Evolutionary conservation across 2,888 invertebrate genomes (phyloP).

Genomic region (Calliopum simillimum): DNA sequence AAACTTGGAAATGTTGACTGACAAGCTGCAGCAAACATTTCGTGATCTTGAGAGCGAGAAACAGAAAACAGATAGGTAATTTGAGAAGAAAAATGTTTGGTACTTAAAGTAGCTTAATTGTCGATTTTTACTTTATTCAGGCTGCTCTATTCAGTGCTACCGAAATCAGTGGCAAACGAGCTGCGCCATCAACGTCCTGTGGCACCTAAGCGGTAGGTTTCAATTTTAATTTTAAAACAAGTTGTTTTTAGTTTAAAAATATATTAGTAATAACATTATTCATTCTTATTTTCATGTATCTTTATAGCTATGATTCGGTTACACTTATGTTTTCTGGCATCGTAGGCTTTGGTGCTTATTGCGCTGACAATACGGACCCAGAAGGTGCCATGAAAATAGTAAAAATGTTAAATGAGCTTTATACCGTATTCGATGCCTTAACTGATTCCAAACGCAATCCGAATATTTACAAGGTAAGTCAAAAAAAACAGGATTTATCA

Average conservation of each 20-base stretch:
- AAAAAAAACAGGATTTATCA: too few relatives aligned
- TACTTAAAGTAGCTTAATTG: slow-evolving; percentile 45
- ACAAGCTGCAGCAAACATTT: slow-evolving; percentile 94
- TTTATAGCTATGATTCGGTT: slow-evolving; percentile 85
- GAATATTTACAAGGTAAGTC: slow-evolving; percentile 90
- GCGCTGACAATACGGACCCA: slow-evolving; percentile 90
- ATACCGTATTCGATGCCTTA: slow-evolving; percentile 93
- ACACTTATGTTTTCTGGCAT: slow-evolving; percentile 95
- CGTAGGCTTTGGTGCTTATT: slow-evolving; percentile 91
- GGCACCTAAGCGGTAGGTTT: slow-evolving; percentile 80
- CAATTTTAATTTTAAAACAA: not conserved
- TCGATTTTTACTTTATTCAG: slow-evolving; percentile 68
- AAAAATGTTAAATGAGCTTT: slow-evolving; percentile 90
- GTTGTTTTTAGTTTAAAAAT: not conserved
- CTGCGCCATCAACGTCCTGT: slow-evolving; percentile 92
- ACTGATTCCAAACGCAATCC: slow-evolving; percentile 93
- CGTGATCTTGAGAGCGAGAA: slow-evolving; percentile 94
- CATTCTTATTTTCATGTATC: not conserved
- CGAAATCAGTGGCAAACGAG: slow-evolving; percentile 94
- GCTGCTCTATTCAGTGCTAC: slow-evolving; percentile 92
- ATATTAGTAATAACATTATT: too few relatives aligned
- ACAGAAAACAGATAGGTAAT: slow-evolving; percentile 92
- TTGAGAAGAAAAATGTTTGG: slow-evolving; percentile 21
- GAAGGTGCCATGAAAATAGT: slow-evolving; percentile 97
- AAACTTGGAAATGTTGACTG: slow-evolving; percentile 92